phyloP scores from a whole-genome alignment of 1,140 invertebrate species.

The Metaphire vulgaris region DNA sequence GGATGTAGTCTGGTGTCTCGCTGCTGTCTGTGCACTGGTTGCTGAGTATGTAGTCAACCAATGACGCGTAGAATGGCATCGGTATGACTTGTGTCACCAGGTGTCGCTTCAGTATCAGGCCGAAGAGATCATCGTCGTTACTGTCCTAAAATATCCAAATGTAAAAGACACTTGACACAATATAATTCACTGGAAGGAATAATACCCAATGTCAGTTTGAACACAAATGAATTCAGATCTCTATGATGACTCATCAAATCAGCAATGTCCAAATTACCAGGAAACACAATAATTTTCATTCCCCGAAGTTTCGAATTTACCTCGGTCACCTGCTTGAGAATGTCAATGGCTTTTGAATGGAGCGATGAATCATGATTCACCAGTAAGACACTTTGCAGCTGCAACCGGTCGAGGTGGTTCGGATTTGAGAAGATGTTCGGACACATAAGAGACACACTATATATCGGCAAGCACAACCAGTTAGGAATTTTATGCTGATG shows the following conservation, averaged over 20 bases:
- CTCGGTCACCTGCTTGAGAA: constrained; percentile 28
- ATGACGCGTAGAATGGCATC: constrained; percentile 32
- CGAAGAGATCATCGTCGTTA: constrained; percentile 34
- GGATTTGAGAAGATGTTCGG: constrained; percentile 27
- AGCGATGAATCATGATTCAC: constrained; percentile 31
- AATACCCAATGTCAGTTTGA: not conserved
- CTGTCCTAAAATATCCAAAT: constrained; percentile 27
- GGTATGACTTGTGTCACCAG: constrained; percentile 31
- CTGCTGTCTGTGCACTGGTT: constrained; percentile 29
- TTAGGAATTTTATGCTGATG: too few relatives aligned
- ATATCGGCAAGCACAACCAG: too few relatives aligned
- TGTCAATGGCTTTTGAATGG: constrained; percentile 28
- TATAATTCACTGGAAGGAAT: not conserved
- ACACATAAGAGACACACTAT: constrained; percentile 32
- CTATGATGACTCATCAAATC: too few relatives aligned
- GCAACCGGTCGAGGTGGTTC: constrained; percentile 19
- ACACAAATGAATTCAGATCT: not conserved
- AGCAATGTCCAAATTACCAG: too few relatives aligned
- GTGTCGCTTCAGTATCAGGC: constrained; percentile 33
- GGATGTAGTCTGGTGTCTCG: constrained; percentile 30
- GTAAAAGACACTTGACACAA: constrained; percentile 6
- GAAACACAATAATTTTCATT: too few relatives aligned
- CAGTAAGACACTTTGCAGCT: constrained; percentile 34
- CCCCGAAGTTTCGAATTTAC: too few relatives aligned
- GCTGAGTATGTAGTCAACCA: constrained; percentile 33